Evolutionary conservation across 2,888 invertebrate species (phyloP).

Genomic region (Mechanitis mazaeus): DNA sequence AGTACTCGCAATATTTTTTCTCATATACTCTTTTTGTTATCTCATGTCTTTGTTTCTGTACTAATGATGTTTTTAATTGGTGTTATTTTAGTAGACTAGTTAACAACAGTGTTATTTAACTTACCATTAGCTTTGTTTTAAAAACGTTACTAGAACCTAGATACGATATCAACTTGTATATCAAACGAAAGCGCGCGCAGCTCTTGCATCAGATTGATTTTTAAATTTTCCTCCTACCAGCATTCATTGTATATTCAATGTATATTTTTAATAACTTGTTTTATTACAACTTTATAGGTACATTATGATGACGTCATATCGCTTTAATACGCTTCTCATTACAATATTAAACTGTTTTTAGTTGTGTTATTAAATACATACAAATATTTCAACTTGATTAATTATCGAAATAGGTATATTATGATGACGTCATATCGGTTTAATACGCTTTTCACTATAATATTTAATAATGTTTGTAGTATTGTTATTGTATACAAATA

Average conservation of each 20-base stretch:
- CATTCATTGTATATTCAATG: background rate
- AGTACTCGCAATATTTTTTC: no score
- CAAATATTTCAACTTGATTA: background rate
- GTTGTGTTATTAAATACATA: background rate
- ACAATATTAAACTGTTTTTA: background rate
- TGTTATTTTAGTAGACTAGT: no score
- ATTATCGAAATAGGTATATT: background rate
- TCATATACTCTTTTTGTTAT: no score
- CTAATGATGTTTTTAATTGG: no score
- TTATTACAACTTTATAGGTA: background rate
- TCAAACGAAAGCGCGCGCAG: constrained; percentile 4
- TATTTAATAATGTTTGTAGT: background rate
- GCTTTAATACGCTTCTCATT: background rate
- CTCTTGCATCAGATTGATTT: constrained; percentile 5
- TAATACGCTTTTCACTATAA: background rate
- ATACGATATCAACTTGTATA: background rate
- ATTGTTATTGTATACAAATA: background rate
- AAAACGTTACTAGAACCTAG: no score
- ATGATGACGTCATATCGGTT: background rate
- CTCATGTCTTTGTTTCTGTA: no score
- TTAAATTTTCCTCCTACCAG: background rate
- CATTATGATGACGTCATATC: background rate
- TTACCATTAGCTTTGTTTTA: no score
- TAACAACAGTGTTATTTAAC: no score
- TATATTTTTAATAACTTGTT: background rate